Base-by-base conservation (phyloP, 2,113 vertebrate species). In the Rhombomys opimus region DNA sequence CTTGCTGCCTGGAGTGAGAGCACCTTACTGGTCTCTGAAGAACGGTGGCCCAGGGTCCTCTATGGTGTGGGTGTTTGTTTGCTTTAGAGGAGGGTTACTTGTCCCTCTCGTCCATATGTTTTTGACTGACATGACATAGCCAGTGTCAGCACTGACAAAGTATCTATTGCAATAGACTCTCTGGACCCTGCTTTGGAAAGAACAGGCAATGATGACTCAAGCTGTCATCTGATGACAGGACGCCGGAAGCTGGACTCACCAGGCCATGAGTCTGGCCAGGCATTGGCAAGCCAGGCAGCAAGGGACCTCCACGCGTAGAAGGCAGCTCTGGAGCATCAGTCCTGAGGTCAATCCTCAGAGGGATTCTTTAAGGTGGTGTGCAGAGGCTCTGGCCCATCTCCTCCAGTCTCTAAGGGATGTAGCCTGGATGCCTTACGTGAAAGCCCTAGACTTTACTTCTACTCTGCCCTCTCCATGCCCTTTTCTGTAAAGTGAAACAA, bases 301-400 rank as follows among this genome's bases (percentile, higher is more conserved):
- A 9, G 0, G 1, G 0, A 14, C 73, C 1, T 0, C n/a, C 15
- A 41, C 7, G 10, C 38, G 15, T 25, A 15, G 27, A 23, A n/a
- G 35, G 67, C 41, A 68, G 59, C 17, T 32, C 35, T 57, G 78
- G 52, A 54, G 2, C 4, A 12, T 2, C 35, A 8, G 20, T 1
- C 0, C 5, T 46, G 70, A 68, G 2, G 6, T 13, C 8, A 23
- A 13, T 20, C 52, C 59, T 57, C 46, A 5, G 15, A 5, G n/a
- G 57, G 65, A 15, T 23, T 32, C 87, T 52, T 0, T 0, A 27
- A n/a, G 50, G 30, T 13, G 4, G 7, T 61, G 2, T 14, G 12
- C 0, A 14, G 17, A 4, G 27, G 10, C 84, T 14, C 41, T 61
- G 54, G 7, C 35, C 50, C 30, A 2, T 52, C 68, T 35, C 7